phyloP scores from a whole-genome alignment of 1,140 invertebrate genomes.

The Drosophila baimaii region DNA sequence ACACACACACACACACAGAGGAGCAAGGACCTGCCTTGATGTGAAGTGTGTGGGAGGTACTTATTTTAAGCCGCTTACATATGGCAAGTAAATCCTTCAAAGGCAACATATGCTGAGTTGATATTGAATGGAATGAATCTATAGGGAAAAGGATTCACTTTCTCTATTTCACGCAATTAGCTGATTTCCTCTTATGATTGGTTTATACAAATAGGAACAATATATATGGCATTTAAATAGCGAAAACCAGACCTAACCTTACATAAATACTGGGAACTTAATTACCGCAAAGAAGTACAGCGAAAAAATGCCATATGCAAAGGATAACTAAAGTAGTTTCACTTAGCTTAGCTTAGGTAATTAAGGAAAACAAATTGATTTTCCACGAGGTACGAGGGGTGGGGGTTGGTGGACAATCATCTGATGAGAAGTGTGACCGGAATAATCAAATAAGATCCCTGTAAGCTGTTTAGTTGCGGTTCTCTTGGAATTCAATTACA shows the following conservation, averaged over 20 bases:
- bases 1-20: background rate
- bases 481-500: constrained; percentile 3
- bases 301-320: no score
- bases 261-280: no score
- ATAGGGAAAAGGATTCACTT: background rate
- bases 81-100: background rate
- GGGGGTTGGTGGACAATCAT: background rate
- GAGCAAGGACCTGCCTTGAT: background rate
- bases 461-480: constrained; percentile 3
- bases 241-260: background rate
- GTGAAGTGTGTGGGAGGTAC: background rate
- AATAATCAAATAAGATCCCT: background rate
- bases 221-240: no score
- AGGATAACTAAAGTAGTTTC: background rate
- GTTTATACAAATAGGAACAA: no score
- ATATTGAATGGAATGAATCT: background rate
- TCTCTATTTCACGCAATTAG: background rate
- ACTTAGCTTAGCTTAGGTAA: background rate
- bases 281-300: background rate
- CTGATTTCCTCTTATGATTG: background rate
- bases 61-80: constrained; percentile 15
- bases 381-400: background rate
- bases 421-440: constrained; percentile 6
- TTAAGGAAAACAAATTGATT: constrained; percentile 4
- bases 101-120: background rate